Evolutionary conservation across 2,113 vertebrate genomes (phyloP), one percentile per base, ranked within the genome.

Genomic region (Rhegmatorhina hoffmannsi): DNA sequence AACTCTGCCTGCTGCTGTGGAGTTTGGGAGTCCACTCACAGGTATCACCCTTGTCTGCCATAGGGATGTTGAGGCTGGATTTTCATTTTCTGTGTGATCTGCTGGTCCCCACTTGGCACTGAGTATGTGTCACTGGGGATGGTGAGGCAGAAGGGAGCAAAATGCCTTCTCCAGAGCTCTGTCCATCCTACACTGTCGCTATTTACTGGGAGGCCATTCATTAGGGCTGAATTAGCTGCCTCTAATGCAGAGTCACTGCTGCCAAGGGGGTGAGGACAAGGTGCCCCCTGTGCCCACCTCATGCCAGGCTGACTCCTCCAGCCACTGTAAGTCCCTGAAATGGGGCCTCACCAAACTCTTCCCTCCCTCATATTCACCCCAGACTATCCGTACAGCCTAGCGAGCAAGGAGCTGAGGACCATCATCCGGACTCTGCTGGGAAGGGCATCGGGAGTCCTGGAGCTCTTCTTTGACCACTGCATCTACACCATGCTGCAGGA

Each of bases 321-420:
- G 56, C 33, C 7, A 69, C 73, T 67, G 67, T 10, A 38, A 40
- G 43, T 34, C 26, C 26, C 4, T 2, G 18, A 10, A 34, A 1
- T 11, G 2, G 29, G 18, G 0, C 3, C 8, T 58, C 29, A 5
- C 13, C 19, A 1, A 64, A 2, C 18, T 13, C 19, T 29, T 15
- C 47, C 12, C 34, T 24, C 21, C 26, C 46, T 28, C 1, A 6
- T n/a, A 8, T 34, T 34, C 49, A 56, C 69, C 47, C 17, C 97
- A 99, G 99, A 99, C 95, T 99, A 99, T 82, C 99, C 99, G 1
- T 99, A 99, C 97, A 98, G 98, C 96, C 98, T 99, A 29, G 98
- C 98, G 86, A 98, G 96, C 85, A 99, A 98, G 88, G 99, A 99
- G 92, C 98, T 99, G 85, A 97, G 77, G 63, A 92, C 38, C 11